Conservation (phyloP, 2,888 invertebrate species). For the Polyploca ridens region DNA sequence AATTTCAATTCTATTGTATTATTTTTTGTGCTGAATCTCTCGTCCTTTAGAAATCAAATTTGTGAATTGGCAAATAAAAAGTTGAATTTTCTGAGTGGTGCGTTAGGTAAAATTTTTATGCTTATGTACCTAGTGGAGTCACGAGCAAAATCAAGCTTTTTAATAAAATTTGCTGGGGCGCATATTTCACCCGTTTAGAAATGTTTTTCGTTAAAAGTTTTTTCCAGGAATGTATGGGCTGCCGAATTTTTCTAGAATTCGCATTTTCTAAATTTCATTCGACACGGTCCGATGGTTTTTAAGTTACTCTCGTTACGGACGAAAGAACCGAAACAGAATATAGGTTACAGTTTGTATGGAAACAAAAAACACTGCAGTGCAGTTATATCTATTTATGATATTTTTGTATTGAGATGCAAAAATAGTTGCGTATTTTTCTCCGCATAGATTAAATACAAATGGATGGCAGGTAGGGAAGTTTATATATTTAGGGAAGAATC, state of each 20-base stretch:
- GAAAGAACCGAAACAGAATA: not conserved
- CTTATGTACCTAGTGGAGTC: not conserved
- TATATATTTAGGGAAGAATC: no score
- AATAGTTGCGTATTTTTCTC: no score
- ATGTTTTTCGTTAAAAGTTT: not conserved
- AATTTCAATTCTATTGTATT: no score
- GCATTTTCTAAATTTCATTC: not conserved
- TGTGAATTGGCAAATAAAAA: not conserved
- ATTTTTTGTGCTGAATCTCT: no score
- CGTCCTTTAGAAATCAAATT: not conserved
- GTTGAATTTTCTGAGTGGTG: not conserved
- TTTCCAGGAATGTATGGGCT: not conserved
- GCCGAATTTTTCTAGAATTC: not conserved
- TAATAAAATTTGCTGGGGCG: not conserved
- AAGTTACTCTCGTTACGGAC: not conserved
- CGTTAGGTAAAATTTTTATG: conserved; percentile 1
- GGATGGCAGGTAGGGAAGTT: no score
- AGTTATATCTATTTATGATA: no score
- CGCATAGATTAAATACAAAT: no score
- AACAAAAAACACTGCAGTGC: no score
- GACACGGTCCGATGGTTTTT: not conserved
- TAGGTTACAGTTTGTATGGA: not conserved
- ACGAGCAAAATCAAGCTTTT: not conserved
- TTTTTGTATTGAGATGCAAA: no score
- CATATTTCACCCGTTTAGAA: not conserved